phyloP scores from a whole-genome alignment of 2,113 vertebrate genomes.

The Spizaetus ornatus region DNA sequence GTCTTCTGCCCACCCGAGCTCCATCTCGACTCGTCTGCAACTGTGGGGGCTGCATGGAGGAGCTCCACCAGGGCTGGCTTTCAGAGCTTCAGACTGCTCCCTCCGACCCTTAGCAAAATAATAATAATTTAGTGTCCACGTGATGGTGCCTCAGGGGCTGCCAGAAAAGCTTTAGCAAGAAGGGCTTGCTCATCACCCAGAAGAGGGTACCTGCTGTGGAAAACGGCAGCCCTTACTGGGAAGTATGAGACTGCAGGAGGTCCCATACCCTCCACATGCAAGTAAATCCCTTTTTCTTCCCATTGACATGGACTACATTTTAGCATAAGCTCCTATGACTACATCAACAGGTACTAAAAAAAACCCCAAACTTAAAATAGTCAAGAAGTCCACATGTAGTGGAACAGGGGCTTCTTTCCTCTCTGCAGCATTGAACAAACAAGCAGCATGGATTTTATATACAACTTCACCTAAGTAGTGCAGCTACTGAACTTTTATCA shows the following conservation, averaged over 20 bases:
- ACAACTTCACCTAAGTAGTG: accelerated
- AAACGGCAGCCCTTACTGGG: neutral
- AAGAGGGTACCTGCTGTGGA: neutral
- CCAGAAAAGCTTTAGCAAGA: neutral
- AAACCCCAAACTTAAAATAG: neutral
- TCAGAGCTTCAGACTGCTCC: neutral
- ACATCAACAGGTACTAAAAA: neutral
- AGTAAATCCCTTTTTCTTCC: neutral
- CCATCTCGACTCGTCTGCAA: neutral
- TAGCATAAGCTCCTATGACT: neutral
- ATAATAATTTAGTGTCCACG: neutral
- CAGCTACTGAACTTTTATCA: neutral
- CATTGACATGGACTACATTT: accelerated
- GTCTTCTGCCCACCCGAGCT: neutral
- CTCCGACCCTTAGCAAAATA: neutral
- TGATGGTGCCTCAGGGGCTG: neutral
- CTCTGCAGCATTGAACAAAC: neutral
- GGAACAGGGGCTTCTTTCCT: neutral
- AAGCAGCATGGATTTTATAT: neutral
- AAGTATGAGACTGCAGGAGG: neutral
- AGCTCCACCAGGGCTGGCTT: neutral
- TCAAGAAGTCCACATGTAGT: neutral
- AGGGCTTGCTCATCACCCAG: neutral
- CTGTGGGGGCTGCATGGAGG: neutral
- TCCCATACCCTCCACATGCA: neutral